Base-by-base conservation (phyloP, 2,113 vertebrate genomes). In the Panthera tigris region DNA sequence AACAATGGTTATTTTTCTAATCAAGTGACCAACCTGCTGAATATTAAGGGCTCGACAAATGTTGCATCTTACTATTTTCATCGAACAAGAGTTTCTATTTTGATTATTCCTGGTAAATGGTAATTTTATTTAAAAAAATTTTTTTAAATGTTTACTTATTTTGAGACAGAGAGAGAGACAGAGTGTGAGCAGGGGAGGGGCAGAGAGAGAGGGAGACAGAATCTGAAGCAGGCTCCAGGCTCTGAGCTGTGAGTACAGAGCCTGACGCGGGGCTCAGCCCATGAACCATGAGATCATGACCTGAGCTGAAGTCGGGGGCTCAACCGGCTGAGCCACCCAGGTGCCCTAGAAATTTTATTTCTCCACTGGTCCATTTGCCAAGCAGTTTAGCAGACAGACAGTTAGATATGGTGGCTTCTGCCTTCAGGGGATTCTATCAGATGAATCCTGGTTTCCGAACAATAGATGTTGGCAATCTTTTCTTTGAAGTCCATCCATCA, bases 1-100 rank as follows among this genome's bases (percentile, higher is more conserved):
- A 95, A 90, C 41, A 13, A 48, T 3, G 88, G 82, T 57, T 96
- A 94, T 84, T 91, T 97, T 29, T 95, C 52, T 89, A 97, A 96
- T 94, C 29, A 55, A 95, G 73, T 45, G 27, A 84, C 86, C 31
- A 94, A 48, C 50, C 80, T 80, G 92, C 83, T 65, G 81, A 45
- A 85, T 74, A 87, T 92, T 93, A 18, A 45, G 95, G 89, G 91
- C 89, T 88, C 91, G 94, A 94, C 83, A 89, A 86, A 86, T 81
- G 74, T 27, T 94, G 18, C 10, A 33, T 71, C 45, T 52, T 13
- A 74, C 50, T 95, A 85, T 90, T 93, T 97, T 41, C 93, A 57
- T 0, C 69, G 94, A 21, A 94, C 82, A 76, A 68, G 63, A 16
- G 8, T 74, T 94, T 97, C 80, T 81, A 25, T 83, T 12, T 2